phyloP scores from a whole-genome alignment of 2,888 invertebrate genomes.

The Brenthis ino region DNA sequence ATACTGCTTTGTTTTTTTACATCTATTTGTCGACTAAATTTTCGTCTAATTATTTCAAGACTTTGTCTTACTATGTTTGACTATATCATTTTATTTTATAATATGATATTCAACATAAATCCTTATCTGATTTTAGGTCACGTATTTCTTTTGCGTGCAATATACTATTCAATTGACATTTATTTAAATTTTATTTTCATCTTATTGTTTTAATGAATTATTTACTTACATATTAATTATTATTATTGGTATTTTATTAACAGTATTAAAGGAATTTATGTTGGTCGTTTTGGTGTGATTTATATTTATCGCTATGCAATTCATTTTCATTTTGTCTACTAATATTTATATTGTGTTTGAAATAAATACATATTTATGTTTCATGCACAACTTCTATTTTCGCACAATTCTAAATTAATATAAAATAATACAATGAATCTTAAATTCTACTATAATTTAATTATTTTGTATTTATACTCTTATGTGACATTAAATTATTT shows the following conservation, averaged over 20 bases:
- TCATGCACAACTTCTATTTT: constrained; percentile 15
- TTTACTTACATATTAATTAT: neutral
- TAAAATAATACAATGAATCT: neutral
- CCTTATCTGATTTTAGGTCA: neutral
- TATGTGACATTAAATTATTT: too few species aligned
- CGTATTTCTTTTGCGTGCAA: neutral
- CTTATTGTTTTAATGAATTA: too few species aligned
- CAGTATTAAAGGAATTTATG: constrained; percentile 18
- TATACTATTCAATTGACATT: too few species aligned
- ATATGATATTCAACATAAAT: neutral
- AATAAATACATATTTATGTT: constrained; percentile 7
- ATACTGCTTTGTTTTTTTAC: constrained; percentile 4
- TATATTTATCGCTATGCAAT: neutral
- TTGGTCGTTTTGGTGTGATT: constrained; percentile 12
- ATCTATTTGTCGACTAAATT: constrained; percentile 5
- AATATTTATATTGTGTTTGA: neutral
- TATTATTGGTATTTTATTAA: constrained; percentile 9
- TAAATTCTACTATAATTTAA: neutral
- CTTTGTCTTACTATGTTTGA: neutral
- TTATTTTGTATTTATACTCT: neutral
- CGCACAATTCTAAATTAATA: constrained; percentile 16
- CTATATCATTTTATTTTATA: neutral
- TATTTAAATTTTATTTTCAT: too few species aligned
- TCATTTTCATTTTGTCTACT: constrained; percentile 1
- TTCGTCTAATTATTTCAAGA: neutral